Conservation (phyloP, 1,140 invertebrate species). For the Euglossa dilemma region DNA sequence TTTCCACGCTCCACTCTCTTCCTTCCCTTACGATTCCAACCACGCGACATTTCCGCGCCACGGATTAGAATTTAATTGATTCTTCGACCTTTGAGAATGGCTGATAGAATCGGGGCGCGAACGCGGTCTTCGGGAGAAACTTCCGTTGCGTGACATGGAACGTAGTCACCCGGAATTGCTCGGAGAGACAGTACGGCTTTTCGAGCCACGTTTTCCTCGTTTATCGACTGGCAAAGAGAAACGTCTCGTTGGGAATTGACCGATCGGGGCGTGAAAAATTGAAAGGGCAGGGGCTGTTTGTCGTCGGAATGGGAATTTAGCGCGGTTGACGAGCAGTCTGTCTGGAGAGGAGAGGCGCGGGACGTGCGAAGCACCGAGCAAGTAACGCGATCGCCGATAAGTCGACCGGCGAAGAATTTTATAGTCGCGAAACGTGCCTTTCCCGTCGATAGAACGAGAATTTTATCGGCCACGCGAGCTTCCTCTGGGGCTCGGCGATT, state of each 20-base stretch:
- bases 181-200: no score
- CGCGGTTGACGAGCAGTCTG: neutral
- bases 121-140: neutral
- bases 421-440: slow-evolving; percentile 34
- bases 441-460: neutral
- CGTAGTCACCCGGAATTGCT: neutral
- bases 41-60: no score
- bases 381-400: slow-evolving; percentile 34
- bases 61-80: neutral
- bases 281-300: neutral
- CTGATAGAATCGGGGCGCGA: neutral
- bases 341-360: neutral
- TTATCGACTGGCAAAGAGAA: neutral
- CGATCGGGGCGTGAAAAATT: neutral
- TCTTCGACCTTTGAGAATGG: neutral
- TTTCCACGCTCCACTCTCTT: neutral
- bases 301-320: neutral
- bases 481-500: neutral
- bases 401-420: slow-evolving; percentile 29
- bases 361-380: slow-evolving; percentile 11
- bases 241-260: neutral
- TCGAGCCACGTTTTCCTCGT: no score
- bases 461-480: slow-evolving; percentile 29
- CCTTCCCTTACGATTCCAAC: neutral
- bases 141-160: neutral